Conservation (phyloP, 1,140 invertebrate species). For the Metopolophium dirhodum region DNA sequence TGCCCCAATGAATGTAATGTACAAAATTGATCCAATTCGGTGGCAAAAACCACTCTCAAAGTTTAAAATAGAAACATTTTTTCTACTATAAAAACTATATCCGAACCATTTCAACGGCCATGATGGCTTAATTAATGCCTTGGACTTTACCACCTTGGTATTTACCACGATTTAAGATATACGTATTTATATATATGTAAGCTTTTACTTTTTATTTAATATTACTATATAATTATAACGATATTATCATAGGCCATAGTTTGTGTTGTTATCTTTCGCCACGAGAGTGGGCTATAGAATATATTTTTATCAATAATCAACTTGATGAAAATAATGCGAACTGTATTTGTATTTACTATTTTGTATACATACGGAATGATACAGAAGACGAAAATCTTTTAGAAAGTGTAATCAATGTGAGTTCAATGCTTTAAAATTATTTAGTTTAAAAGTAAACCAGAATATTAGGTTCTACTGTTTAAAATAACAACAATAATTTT, state of each 20-base stretch:
- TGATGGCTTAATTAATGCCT: too few relatives aligned
- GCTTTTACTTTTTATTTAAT: too few relatives aligned
- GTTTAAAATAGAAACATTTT: too few relatives aligned
- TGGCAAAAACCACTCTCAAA: too few relatives aligned
- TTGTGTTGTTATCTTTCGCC: background rate
- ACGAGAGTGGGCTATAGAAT: conserved; percentile 20
- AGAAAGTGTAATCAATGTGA: background rate
- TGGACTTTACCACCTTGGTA: too few relatives aligned
- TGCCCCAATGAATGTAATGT: too few relatives aligned
- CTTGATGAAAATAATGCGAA: background rate
- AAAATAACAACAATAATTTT: background rate
- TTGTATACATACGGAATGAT: background rate
- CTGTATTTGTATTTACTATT: conserved; percentile 15
- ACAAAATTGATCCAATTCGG: too few relatives aligned
- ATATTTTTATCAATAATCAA: conserved; percentile 50
- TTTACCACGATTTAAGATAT: too few relatives aligned
- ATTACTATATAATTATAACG: too few relatives aligned
- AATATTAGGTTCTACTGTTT: background rate
- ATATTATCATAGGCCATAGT: background rate
- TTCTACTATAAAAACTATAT: too few relatives aligned
- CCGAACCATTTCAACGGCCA: too few relatives aligned
- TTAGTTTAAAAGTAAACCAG: background rate
- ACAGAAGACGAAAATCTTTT: background rate
- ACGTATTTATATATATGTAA: too few relatives aligned
- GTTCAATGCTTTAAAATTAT: background rate